A percentile compares a stretch with the other conserved stretches of the same genome.
phyloP scores from a whole-genome alignment of 2,888 invertebrate genomes.

The Caenorhabditis angaria region DNA sequence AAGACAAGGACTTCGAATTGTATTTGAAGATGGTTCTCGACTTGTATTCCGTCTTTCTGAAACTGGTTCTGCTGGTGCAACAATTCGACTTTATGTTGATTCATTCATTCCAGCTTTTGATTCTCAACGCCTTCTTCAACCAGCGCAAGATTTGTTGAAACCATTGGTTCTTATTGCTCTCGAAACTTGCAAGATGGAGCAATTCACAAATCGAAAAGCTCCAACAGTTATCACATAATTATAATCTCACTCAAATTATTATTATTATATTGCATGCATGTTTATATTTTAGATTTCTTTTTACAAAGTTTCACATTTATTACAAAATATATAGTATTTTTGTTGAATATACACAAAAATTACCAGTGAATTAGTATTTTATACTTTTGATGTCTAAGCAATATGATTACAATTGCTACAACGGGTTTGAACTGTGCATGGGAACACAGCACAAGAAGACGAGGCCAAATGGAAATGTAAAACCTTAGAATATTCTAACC shows the following conservation, averaged over 20 bases:
- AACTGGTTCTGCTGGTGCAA: constrained; percentile 97
- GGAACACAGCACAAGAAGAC: constrained; percentile 67
- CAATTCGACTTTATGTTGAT: constrained; percentile 93
- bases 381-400: no score
- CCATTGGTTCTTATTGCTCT: constrained; percentile 90
- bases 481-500: no score
- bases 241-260: no score
- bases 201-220: constrained; percentile 86
- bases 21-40: constrained; percentile 93
- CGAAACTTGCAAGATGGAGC: constrained; percentile 82
- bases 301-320: no score
- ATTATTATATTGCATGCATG: constrained; percentile 1
- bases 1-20: constrained; percentile 84
- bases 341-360: no score
- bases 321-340: no score
- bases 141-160: constrained; percentile 80
- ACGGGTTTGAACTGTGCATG: no score
- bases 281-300: no score
- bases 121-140: constrained; percentile 74
- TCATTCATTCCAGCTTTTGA: constrained; percentile 82
- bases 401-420: no score
- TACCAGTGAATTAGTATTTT: no score
- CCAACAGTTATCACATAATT: constrained; percentile 91
- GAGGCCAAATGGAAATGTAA: constrained; percentile 69
- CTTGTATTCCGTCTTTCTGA: constrained; percentile 93